Base-by-base conservation (phyloP, 2,888 invertebrate species). In the Scaeva pyrastri region DNA sequence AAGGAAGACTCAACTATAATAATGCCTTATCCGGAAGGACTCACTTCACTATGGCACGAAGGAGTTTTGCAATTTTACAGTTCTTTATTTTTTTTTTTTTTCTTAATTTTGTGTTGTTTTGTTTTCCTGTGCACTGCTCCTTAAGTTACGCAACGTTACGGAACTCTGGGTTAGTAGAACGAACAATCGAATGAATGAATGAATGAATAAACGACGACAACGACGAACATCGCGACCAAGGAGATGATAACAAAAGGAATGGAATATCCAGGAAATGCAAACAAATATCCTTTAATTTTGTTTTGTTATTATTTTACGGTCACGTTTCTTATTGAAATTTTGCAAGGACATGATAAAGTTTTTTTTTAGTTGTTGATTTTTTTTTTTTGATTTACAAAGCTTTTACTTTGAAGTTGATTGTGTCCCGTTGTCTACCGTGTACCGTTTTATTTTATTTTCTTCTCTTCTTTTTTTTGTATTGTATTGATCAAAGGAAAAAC, bases 151-250 rank as follows among this genome's bases (percentile, higher is more conserved):
- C 85, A 86, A 86, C 77, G 50, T 71, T 21, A 66, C 19, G 68
- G 56, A 73, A 73, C 86, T 77, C 72, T 72, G 72, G 86, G 86
- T 78, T 82, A 85, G 73, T 86, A n/a, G 82, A 82, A 74, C 86
- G 58, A 71, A 56, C 23, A 21, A 64, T 7, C 31, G 31, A 31
- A 31, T 31, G 31, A 31, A 1, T n/a, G n/a, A n/a, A n/a, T n/a
- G n/a, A n/a, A n/a, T n/a, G n/a, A n/a, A n/a, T n/a, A n/a, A n/a
- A n/a, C n/a, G n/a, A n/a, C n/a, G n/a, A n/a, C n/a, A n/a, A n/a
- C n/a, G n/a, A n/a, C 31, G 31, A 31, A 52, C 39, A 16, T 12
- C 26, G 41, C 56, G 19, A 62, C 39, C 14, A 1, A 16, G n/a
- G n/a, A n/a, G n/a, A 19, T 14, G 19, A 66, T 43, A 26, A 64